These are phyloP conservation scores for Troides aeacus DNA, from an alignment of 2,888 invertebrate species.

Conservation along the genomic window DNA sequence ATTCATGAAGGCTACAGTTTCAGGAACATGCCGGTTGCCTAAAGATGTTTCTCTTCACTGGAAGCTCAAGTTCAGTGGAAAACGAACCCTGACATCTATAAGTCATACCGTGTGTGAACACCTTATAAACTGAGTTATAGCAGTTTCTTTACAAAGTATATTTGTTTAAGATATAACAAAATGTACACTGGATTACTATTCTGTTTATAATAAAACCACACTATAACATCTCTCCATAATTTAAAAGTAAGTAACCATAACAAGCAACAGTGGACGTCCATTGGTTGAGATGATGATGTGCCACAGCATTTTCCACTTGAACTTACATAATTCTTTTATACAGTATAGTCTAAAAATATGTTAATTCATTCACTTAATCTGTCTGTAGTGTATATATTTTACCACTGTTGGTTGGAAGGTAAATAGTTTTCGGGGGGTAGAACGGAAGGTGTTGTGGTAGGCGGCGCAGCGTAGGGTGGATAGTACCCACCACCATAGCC, in stretches of 20 bases:
- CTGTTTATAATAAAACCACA: slow-evolving; percentile 16
- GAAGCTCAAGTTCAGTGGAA: too few relatives aligned
- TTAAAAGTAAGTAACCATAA: slow-evolving; percentile 8
- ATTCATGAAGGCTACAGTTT: too few relatives aligned
- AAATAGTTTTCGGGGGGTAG: slow-evolving; percentile 55
- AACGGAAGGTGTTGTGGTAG: slow-evolving; percentile 41
- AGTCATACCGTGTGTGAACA: too few relatives aligned
- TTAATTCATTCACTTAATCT: slow-evolving; percentile 9
- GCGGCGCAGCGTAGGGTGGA: slow-evolving; percentile 66
- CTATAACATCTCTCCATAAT: slow-evolving; percentile 6
- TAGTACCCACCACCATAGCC: slow-evolving; percentile 76
- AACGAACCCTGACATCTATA: too few relatives aligned
- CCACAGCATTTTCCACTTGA: slow-evolving; percentile 2
- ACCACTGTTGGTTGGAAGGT: slow-evolving; percentile 72
- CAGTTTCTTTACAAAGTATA: too few relatives aligned
- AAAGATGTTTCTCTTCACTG: too few relatives aligned
- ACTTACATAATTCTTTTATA: slow-evolving; percentile 24
- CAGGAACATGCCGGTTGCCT: too few relatives aligned
- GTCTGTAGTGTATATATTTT: slow-evolving; percentile 34
- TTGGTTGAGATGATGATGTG: too few relatives aligned
- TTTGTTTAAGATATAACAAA: too few relatives aligned
- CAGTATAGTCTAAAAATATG: slow-evolving; percentile 12
- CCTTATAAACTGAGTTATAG: too few relatives aligned
- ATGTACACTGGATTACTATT: neutral
- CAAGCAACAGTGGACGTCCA: neutral